These are phyloP conservation scores for Glaucidium brasilianum DNA, from an alignment of 2,113 vertebrate species.

Conservation along the genomic window DNA sequence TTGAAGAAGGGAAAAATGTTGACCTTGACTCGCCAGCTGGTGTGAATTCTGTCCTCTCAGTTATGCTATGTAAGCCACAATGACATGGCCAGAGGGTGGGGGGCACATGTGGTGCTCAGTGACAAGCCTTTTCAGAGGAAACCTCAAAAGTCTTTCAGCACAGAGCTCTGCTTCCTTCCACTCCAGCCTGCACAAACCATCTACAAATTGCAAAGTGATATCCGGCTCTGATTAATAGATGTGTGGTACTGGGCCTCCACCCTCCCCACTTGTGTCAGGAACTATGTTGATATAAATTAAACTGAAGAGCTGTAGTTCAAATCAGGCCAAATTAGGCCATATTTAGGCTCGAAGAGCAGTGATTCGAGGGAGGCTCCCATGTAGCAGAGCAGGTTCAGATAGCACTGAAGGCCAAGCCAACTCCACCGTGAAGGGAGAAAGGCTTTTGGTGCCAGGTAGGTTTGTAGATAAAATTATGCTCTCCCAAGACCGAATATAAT, in stretches of 20 bases:
- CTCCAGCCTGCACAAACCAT: background rate
- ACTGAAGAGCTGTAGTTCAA: background rate
- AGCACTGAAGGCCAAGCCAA: background rate
- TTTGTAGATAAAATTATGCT: rapidly evolving
- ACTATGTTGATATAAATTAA: background rate
- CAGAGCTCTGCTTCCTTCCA: background rate
- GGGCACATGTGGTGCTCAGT: background rate
- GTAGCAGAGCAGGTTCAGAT: background rate
- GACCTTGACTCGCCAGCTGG: rapidly evolving
- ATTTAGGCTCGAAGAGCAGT: background rate
- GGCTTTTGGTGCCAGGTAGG: background rate
- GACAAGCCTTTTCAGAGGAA: background rate
- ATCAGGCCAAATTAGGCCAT: background rate
- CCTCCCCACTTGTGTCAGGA: background rate
- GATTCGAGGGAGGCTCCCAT: background rate
- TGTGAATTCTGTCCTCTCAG: background rate
- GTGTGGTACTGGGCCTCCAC: background rate
- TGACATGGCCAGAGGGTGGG: background rate
- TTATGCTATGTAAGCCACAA: background rate
- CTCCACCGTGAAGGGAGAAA: background rate
- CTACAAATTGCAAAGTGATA: background rate
- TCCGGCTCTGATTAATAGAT: background rate
- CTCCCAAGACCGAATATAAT: background rate
- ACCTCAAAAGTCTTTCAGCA: background rate
- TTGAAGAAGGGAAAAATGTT: background rate